A percentile compares a stretch with the other conserved stretches of the same genome.
Evolutionary conservation across 1,140 invertebrate genomes (phyloP).

Genomic region (Lepidotrigona ventralis): DNA sequence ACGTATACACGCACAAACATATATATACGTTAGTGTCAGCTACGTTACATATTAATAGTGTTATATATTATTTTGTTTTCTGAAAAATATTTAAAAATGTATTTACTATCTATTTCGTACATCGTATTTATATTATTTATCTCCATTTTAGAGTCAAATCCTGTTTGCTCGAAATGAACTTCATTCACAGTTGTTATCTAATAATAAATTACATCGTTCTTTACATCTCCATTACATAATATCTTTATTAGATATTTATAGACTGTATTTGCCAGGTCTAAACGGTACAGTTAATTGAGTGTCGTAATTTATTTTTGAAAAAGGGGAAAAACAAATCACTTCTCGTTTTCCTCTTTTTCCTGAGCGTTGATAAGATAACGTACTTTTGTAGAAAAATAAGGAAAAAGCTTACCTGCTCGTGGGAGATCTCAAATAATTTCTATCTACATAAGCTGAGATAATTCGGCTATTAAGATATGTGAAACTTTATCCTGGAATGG

Average conservation of each 20-base stretch:
- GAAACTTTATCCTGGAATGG: neutral
- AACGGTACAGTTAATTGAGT: neutral
- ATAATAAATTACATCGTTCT: neutral
- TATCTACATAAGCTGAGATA: neutral
- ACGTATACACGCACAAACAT: neutral
- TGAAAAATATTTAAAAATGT: neutral
- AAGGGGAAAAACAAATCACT: neutral
- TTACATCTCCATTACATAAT: slow-evolving; percentile 6
- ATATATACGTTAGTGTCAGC: neutral
- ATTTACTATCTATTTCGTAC: too few relatives aligned
- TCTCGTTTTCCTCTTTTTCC: neutral
- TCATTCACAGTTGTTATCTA: neutral
- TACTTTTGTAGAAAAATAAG: neutral
- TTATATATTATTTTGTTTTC: too few relatives aligned
- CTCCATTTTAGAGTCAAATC: too few relatives aligned
- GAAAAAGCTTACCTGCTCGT: neutral
- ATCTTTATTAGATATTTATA: neutral
- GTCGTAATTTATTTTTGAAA: neutral
- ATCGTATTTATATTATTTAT: too few relatives aligned
- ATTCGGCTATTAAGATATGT: neutral
- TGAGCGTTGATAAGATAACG: slow-evolving; percentile 13
- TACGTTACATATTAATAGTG: too few relatives aligned
- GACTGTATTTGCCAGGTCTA: neutral
- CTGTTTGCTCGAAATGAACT: neutral
- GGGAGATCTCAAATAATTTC: slow-evolving; percentile 10